A percentile compares a stretch with the other conserved stretches of the same genome.
Evolutionary conservation across 1,140 invertebrate species (phyloP).

Genomic region (Cecropterus lyciades): DNA sequence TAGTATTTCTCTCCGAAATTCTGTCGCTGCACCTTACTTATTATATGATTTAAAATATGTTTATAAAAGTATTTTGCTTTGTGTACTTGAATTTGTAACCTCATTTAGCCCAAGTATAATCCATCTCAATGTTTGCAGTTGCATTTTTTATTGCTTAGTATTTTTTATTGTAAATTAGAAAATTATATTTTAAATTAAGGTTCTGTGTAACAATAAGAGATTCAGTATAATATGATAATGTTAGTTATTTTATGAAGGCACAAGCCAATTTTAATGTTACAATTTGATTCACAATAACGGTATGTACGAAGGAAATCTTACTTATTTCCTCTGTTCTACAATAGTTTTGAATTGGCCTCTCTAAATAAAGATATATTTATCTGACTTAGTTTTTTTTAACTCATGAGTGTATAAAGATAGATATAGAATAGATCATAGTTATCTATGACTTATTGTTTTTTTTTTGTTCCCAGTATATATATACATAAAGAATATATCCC

Average conservation of each 20-base stretch:
- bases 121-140: constrained; percentile 58
- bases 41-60: constrained; percentile 41
- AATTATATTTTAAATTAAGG: constrained; percentile 59
- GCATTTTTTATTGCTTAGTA: constrained; percentile 72
- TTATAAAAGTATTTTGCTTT: constrained; percentile 36
- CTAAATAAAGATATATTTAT: constrained; percentile 79
- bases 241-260: constrained; percentile 52
- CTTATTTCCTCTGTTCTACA: constrained; percentile 43
- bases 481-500: too few relatives aligned
- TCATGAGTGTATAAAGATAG: too few relatives aligned
- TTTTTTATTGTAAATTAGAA: constrained; percentile 68
- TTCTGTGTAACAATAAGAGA: constrained; percentile 56
- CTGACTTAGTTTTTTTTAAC: constrained; percentile 38
- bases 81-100: constrained; percentile 39
- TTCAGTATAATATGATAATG: constrained; percentile 51
- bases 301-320: constrained; percentile 21
- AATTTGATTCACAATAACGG: constrained; percentile 44
- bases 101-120: constrained; percentile 52
- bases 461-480: too few relatives aligned
- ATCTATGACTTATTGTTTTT: too few relatives aligned
- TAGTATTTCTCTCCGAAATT: too few relatives aligned
- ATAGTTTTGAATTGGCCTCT: constrained; percentile 75
- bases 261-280: constrained; percentile 59
- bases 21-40: neutral
- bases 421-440: too few relatives aligned